Evolutionary conservation across 2,888 invertebrate species (phyloP), one percentile per base, ranked within the genome.

Genomic region (Opisthograptis luteolata): DNA sequence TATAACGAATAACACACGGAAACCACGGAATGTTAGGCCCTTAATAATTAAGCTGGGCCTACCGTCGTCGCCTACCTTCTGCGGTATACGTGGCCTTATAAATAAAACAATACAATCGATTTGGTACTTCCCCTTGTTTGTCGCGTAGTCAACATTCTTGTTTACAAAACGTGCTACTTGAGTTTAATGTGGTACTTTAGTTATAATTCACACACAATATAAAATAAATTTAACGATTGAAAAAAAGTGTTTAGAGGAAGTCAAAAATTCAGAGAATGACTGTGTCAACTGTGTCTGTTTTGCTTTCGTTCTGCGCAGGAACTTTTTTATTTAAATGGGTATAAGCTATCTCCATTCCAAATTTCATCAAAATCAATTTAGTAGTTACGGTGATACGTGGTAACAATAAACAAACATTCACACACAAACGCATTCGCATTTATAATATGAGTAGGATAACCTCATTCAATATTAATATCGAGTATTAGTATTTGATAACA

Each of bases 1-100:
- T 70, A 69, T 48, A 43, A 63, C 58, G 64, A 66, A 59, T 55
- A 70, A 62, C 58, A 64, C 60, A 65, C 58, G 57, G 62, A 62
- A 68, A 60, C 43, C 13, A 17, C 50, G 52, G 55, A 58, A 57
- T 54, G 25, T 50, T 55, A 64, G 60, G 62, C 61, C 60, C 66
- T 65, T 36, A 60, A 66, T 66, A 62, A 66, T 63, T 62, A 62
- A 62, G 48, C 47, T 37, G 46, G 36, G 36, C 45, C n/a, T 39
- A 31, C 27, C 36, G 60, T 42, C 43, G 48, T 43, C 35, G 32
- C 22, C 45, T n/a, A n/a, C n/a, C n/a, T n/a, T n/a, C 42, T 35
- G 45, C 43, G 41, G 34, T 50, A 44, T 36, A 58, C 50, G 51
- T 51, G 60, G 44, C 48, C 51, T 56, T 60, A 55, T 51, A 54